Conservation (phyloP, 1,140 invertebrate genomes). For the Aphidius gifuensis region DNA sequence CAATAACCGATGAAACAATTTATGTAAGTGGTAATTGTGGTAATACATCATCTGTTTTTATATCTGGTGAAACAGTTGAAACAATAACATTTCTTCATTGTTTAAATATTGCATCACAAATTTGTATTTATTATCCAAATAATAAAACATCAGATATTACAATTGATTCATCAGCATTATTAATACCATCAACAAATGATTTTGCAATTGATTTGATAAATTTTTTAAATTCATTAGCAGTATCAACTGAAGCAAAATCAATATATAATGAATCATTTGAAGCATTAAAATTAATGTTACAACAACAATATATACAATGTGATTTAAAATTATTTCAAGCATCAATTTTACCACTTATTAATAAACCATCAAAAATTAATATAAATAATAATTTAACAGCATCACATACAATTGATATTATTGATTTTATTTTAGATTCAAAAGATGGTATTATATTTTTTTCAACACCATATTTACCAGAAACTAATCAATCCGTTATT, state of each 20-base stretch:
- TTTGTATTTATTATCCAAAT: slow-evolving; percentile 34
- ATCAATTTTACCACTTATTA: slow-evolving; percentile 39
- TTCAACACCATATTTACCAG: slow-evolving; percentile 33
- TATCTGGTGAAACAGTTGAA: slow-evolving; percentile 48
- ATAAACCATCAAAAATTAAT: slow-evolving; percentile 14
- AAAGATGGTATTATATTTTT: slow-evolving; percentile 43
- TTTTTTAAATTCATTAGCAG: slow-evolving; percentile 39
- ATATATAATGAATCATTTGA: slow-evolving; percentile 41
- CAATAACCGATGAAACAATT: slow-evolving; percentile 39
- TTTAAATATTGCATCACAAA: slow-evolving; percentile 41
- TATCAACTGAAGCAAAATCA: slow-evolving; percentile 35
- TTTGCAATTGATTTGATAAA: slow-evolving; percentile 39
- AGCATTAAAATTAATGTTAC: slow-evolving; percentile 38
- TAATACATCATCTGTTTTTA: slow-evolving; percentile 29
- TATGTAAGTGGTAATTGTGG: slow-evolving; percentile 21
- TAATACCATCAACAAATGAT: slow-evolving; percentile 35
- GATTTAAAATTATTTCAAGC: slow-evolving; percentile 42
- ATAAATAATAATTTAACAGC: slow-evolving; percentile 36
- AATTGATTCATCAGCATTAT: slow-evolving; percentile 20
- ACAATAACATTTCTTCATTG: slow-evolving; percentile 47
- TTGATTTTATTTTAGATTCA: slow-evolving; percentile 43
- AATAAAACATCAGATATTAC: too few species aligned
- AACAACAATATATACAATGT: slow-evolving; percentile 35
- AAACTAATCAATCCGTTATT: slow-evolving; percentile 27
- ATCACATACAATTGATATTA: slow-evolving; percentile 43